phyloP scores from a whole-genome alignment of 1,140 invertebrate genomes.

The Antheraea pernyi region DNA sequence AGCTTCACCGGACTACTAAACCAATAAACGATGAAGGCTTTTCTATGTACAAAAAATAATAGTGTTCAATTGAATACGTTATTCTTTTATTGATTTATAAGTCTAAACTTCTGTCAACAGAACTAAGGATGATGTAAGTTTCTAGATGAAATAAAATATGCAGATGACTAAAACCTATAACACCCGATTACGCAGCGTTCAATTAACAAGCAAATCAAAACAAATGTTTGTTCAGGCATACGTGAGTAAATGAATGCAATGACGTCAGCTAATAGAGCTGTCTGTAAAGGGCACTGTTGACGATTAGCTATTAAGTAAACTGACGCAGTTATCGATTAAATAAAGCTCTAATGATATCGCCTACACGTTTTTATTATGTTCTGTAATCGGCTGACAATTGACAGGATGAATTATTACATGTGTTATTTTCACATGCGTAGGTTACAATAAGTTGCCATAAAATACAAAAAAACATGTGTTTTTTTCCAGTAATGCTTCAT shows the following conservation, averaged over 20 bases:
- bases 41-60: too few relatives aligned
- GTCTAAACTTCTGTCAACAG: neutral
- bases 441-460: too few relatives aligned
- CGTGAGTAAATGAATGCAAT: conserved; percentile 18
- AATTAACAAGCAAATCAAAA: conserved; percentile 26
- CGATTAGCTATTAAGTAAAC: conserved; percentile 51
- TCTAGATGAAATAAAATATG: conserved; percentile 3
- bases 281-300: conserved; percentile 48
- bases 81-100: neutral
- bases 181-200: conserved; percentile 5
- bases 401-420: neutral
- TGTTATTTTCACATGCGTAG: neutral
- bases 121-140: neutral
- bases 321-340: conserved; percentile 49
- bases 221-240: conserved; percentile 28
- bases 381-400: conserved; percentile 19
- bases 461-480: neutral
- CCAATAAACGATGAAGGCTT: too few relatives aligned
- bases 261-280: conserved; percentile 25
- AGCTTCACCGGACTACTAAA: too few relatives aligned
- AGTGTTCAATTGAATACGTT: too few relatives aligned
- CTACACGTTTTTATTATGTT: conserved; percentile 51
- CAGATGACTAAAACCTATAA: neutral
- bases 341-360: conserved; percentile 30
- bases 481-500: neutral